Percentiles rank a stretch among this genome's conserved stretches.
phyloP scores from a whole-genome alignment of 2,888 invertebrate genomes.

The Oithona nana region DNA sequence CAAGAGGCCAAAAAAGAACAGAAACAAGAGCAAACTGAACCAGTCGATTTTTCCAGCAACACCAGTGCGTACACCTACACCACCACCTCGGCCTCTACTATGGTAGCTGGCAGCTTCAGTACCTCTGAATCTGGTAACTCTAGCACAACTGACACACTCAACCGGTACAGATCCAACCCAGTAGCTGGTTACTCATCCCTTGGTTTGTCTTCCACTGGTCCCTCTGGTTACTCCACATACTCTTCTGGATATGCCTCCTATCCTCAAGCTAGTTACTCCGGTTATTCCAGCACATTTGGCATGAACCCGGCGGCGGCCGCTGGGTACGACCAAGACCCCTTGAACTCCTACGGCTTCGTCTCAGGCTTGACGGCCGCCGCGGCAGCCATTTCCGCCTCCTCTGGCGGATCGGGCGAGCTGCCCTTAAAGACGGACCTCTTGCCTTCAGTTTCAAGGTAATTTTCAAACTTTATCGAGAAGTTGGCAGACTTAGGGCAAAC shows the following conservation, averaged over 20 bases:
- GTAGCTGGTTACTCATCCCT: conserved; percentile 1
- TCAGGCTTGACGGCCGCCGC: background rate
- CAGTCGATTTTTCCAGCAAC: conserved; percentile 27
- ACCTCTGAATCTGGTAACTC: background rate
- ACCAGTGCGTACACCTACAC: background rate
- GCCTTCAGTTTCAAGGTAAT: background rate
- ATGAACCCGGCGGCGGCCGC: background rate
- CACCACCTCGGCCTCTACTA: background rate
- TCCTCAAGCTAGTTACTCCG: background rate
- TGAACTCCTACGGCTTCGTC: background rate
- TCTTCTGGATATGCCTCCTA: background rate
- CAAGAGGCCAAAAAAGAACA: background rate
- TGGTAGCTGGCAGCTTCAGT: background rate
- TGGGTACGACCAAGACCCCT: background rate
- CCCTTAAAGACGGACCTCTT: background rate
- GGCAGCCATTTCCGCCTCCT: background rate
- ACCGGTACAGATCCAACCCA: background rate
- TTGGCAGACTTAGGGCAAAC: background rate
- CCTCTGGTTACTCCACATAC: background rate
- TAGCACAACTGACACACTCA: background rate
- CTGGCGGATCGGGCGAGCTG: background rate
- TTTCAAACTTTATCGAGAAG: background rate
- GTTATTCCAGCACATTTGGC: background rate
- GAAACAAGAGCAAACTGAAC: conserved; percentile 26
- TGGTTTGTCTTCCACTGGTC: background rate